These are phyloP conservation scores for Tetragonula clypearis DNA, from an alignment of 1,140 invertebrate species.

Conservation along the genomic window DNA sequence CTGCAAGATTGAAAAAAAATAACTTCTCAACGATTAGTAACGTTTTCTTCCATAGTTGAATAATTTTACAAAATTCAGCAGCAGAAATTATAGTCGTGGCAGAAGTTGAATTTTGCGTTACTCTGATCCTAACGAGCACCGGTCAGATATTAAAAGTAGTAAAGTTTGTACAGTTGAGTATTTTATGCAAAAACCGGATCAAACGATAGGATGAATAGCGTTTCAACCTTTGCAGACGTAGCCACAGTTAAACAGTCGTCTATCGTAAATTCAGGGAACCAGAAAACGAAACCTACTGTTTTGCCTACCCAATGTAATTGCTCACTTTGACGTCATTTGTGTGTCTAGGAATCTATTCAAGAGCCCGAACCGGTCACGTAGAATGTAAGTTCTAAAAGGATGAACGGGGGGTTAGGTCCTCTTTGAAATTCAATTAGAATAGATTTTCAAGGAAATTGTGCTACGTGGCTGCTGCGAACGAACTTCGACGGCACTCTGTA, in stretches of 20 bases:
- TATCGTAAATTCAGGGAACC: not conserved
- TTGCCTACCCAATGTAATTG: not conserved
- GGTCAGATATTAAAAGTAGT: not conserved
- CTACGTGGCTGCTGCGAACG: too few relatives aligned
- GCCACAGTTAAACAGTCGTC: not conserved
- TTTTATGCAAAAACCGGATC: not conserved
- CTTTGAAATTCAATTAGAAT: not conserved
- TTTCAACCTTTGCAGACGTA: not conserved
- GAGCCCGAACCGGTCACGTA: not conserved
- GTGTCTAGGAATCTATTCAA: not conserved
- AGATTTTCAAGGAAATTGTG: not conserved
- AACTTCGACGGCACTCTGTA: not conserved
- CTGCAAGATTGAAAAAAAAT: not conserved
- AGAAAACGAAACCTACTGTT: not conserved
- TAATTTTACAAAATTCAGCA: not conserved
- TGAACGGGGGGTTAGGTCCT: not conserved
- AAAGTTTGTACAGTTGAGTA: not conserved
- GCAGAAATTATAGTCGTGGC: too few relatives aligned
- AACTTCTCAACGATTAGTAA: not conserved
- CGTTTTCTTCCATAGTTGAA: not conserved
- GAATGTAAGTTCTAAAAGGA: conserved; percentile 14
- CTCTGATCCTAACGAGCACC: not conserved
- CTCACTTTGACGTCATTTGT: not conserved
- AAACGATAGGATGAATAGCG: not conserved
- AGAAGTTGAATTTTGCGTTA: not conserved